Evolutionary conservation across 2,888 invertebrate genomes (phyloP).

Genomic region (Heliconius charithonia): DNA sequence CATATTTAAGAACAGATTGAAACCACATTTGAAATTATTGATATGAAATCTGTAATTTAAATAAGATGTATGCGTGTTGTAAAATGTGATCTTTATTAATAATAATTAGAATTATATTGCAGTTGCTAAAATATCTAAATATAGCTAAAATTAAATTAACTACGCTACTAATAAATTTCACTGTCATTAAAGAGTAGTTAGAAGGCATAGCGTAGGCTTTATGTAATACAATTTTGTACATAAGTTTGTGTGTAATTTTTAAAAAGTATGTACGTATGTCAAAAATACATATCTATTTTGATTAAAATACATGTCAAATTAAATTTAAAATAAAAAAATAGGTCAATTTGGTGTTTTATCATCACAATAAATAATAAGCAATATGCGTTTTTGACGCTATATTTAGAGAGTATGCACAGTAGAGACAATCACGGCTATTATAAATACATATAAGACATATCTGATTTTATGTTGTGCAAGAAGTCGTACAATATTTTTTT

Average conservation of each 20-base stretch:
- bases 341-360: neutral
- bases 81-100: constrained; percentile 72
- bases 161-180: constrained; percentile 21
- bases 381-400: neutral
- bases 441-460: neutral
- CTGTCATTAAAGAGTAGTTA: constrained; percentile 33
- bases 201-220: constrained; percentile 47
- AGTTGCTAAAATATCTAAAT: constrained; percentile 38
- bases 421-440: neutral
- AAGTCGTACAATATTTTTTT: too few species aligned
- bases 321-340: neutral
- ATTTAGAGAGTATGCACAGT: constrained; percentile 1
- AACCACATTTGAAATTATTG: neutral
- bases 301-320: neutral
- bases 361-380: constrained; percentile 12
- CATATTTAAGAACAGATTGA: neutral
- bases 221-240: constrained; percentile 35
- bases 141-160: constrained; percentile 29
- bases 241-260: neutral
- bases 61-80: constrained; percentile 57
- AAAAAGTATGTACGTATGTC: neutral
- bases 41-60: constrained; percentile 51
- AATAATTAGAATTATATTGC: constrained; percentile 57
- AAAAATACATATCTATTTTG: neutral
- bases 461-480: too few species aligned